Base-by-base conservation (phyloP, 2,113 vertebrate genomes). In the Chitala chitala region DNA sequence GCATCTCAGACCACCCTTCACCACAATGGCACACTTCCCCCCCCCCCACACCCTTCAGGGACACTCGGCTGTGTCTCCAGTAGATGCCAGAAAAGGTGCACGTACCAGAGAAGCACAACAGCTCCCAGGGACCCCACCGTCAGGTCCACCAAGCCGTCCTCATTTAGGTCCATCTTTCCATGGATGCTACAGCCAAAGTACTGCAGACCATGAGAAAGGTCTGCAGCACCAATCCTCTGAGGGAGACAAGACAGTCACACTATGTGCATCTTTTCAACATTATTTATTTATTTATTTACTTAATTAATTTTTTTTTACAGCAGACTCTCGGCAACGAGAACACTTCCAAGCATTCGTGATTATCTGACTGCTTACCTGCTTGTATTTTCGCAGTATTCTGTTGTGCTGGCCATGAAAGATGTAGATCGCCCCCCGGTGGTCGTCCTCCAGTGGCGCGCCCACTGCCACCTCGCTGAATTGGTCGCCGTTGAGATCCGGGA, bases 141-240 rank as follows among this genome's bases (percentile, higher is more conserved):
- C 82, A 99, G 69, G 81, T 99, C 97, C 12, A 95, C 85, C 0
- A 97, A 91, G 2, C 93, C 93, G 0, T 99, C 96, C 2, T 93
- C 90, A 0, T 96, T 94, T 86, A 99, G 91, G 78, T 99, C 97
- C 92, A 99, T 87, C 40, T 89, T 88, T 6, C 96, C 96, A 0
- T 99, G 96, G 80, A 98, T 89, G 54, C 93, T 98, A 84, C 94
- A 92, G 26, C 97, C 97, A n/a, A 99, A 99, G 78, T 97, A 97
- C 81, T 89, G 92, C 78, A 99, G 89, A 29, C 92, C 92, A 0
- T 91, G 81, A 0, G 87, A 84, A 20, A 99, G 83, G 66, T 92
- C 88, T 0, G 81, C 83, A 0, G 96, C 95, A 0, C 91, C 85
- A 8, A 99, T 94, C 77, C 94, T 88, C 97, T 99, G 87, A 31